Evolutionary conservation across 1,140 invertebrate species (phyloP).

Genomic region (Drosophila kikkawai): DNA sequence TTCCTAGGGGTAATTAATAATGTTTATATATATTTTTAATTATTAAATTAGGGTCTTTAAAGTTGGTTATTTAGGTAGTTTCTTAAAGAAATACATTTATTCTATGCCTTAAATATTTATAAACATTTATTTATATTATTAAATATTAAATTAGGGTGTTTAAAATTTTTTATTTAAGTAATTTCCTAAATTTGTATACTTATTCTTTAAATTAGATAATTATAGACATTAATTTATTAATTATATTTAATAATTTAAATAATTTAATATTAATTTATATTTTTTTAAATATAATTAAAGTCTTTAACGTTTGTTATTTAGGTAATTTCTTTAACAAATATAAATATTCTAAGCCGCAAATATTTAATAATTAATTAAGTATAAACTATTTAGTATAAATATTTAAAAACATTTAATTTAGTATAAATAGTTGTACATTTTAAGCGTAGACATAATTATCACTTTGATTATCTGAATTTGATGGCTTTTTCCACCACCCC

Average conservation of each 20-base stretch:
- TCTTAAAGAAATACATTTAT: background rate
- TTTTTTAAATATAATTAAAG: background rate
- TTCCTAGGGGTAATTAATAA: no score
- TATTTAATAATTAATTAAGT: no score
- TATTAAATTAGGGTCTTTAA: background rate
- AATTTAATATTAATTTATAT: background rate
- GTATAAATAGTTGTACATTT: background rate
- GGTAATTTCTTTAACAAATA: background rate
- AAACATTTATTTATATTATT: background rate
- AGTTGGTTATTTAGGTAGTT: background rate
- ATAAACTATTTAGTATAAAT: background rate
- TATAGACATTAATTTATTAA: no score
- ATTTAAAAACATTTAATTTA: background rate
- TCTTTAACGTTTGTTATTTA: background rate
- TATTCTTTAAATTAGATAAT: no score
- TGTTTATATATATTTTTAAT: background rate
- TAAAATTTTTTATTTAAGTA: no score
- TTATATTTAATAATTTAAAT: no score
- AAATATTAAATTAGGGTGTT: no score
- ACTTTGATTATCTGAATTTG: conserved; percentile 12
- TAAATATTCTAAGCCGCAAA: no score
- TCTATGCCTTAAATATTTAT: background rate
- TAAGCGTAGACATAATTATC: background rate
- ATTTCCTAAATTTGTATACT: no score
- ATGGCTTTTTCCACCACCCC: background rate